These are phyloP conservation scores for Seriola rivoliana DNA, from an alignment of 2,113 vertebrate species.

Conservation along the genomic window DNA sequence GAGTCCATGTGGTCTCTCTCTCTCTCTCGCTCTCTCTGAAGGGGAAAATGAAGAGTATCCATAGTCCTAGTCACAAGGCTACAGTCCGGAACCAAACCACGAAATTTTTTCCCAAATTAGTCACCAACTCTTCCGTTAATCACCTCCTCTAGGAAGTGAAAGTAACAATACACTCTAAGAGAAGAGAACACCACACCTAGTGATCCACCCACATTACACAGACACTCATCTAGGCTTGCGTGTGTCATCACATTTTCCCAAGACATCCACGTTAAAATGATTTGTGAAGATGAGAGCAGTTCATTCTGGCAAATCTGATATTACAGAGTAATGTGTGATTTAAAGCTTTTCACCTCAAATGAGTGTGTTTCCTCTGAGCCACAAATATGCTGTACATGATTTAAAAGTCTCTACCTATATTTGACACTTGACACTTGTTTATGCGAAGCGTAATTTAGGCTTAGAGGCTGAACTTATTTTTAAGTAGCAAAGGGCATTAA, in stretches of 20 bases:
- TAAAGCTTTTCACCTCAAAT: background rate
- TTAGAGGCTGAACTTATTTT: background rate
- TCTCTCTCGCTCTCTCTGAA: conserved; percentile 13
- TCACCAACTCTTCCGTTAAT: conserved; percentile 72
- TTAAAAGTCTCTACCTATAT: conserved; percentile 1
- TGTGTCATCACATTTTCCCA: conserved; percentile 25
- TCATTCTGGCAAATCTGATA: background rate
- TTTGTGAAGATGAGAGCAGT: background rate
- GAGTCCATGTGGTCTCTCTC: conserved; percentile 60
- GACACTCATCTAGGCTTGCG: too few species aligned
- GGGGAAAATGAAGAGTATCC: conserved; percentile 73
- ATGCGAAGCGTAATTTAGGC: background rate
- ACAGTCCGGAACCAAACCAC: conserved; percentile 67
- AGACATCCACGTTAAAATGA: background rate
- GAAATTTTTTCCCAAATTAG: conserved; percentile 75
- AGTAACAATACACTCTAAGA: conserved; percentile 58
- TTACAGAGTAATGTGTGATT: background rate
- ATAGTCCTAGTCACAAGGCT: conserved; percentile 69
- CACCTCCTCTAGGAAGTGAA: conserved; percentile 74
- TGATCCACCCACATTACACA: background rate
- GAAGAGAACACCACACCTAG: conserved; percentile 43
- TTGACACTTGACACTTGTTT: background rate
- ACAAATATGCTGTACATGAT: background rate
- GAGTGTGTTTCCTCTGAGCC: background rate
- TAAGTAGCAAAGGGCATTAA: background rate